phyloP scores from a whole-genome alignment of 2,113 vertebrate species.

The Ophiodon elongatus region DNA sequence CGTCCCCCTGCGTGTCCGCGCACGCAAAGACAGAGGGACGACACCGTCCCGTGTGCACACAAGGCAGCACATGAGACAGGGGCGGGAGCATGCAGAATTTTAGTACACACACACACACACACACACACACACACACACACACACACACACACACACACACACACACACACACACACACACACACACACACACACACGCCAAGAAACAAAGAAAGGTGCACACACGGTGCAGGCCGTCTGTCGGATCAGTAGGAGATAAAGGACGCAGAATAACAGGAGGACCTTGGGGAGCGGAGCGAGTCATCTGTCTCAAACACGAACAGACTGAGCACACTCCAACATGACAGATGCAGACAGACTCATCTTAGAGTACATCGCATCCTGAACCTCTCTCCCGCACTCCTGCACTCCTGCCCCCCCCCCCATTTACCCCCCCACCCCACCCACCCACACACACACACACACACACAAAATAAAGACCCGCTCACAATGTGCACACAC shows the following conservation, averaged over 20 bases:
- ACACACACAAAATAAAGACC: slow-evolving; percentile 22
- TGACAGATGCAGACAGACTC: slow-evolving; percentile 79
- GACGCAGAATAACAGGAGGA: slow-evolving; percentile 81
- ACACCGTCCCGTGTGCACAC: background rate
- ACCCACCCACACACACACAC: slow-evolving; percentile 18
- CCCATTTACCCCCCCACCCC: background rate
- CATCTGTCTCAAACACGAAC: slow-evolving; percentile 83
- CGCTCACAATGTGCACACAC: slow-evolving; percentile 49
- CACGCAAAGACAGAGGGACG: slow-evolving; percentile 9
- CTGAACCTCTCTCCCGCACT: slow-evolving; percentile 36
- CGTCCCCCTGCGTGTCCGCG: background rate
- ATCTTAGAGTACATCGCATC: slow-evolving; percentile 69
- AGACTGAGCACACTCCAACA: slow-evolving; percentile 78
- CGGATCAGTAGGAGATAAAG: slow-evolving; percentile 76
- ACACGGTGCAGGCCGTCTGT: slow-evolving; percentile 56
- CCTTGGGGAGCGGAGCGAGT: slow-evolving; percentile 78
- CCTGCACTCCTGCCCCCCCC: background rate
- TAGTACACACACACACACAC: background rate
- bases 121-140: background rate
- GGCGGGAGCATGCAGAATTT: background rate
- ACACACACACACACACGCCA: background rate
- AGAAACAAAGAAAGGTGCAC: slow-evolving; percentile 39
- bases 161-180: background rate
- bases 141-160: background rate
- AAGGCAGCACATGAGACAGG: background rate